Evolutionary conservation across 2,113 vertebrate genomes (phyloP).

Genomic region (Mesitornis unicolor): DNA sequence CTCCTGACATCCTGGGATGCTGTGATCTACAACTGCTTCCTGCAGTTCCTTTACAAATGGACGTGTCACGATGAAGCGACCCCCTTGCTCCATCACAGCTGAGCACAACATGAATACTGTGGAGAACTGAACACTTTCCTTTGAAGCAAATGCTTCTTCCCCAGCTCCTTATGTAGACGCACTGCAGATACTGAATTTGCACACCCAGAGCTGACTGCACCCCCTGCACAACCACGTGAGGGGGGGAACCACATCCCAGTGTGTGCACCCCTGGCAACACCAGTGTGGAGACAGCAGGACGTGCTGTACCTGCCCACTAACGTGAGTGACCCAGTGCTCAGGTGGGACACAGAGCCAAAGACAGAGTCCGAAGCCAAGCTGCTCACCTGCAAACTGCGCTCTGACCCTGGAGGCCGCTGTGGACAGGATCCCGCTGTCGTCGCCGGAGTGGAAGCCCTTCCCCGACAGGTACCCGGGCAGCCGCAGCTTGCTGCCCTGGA

Average conservation of each 20-base stretch:
- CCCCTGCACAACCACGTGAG: not conserved
- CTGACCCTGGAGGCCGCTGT: constrained; percentile 88
- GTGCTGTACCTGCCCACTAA: not conserved
- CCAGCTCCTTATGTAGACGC: not conserved
- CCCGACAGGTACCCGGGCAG: constrained; percentile 95
- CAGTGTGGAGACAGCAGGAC: not conserved
- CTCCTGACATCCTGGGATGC: no score
- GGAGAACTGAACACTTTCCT: not conserved
- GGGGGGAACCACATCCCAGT: not conserved
- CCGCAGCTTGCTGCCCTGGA: constrained; percentile 94
- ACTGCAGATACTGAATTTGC: not conserved
- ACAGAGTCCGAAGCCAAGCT: not conserved
- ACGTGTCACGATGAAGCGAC: not conserved
- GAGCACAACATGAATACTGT: not conserved
- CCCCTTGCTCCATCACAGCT: not conserved
- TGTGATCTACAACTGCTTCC: not conserved
- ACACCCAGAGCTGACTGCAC: not conserved
- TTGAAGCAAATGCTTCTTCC: not conserved
- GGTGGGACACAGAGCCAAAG: not conserved
- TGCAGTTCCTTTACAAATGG: not conserved
- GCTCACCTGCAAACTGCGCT: constrained; percentile 83
- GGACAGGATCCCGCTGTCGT: constrained; percentile 88
- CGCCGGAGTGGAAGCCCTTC: constrained; percentile 91
- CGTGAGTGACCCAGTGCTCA: not conserved
- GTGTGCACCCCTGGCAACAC: not conserved